phyloP scores from a whole-genome alignment of 2,888 invertebrate species.

The Callinectes sapidus region DNA sequence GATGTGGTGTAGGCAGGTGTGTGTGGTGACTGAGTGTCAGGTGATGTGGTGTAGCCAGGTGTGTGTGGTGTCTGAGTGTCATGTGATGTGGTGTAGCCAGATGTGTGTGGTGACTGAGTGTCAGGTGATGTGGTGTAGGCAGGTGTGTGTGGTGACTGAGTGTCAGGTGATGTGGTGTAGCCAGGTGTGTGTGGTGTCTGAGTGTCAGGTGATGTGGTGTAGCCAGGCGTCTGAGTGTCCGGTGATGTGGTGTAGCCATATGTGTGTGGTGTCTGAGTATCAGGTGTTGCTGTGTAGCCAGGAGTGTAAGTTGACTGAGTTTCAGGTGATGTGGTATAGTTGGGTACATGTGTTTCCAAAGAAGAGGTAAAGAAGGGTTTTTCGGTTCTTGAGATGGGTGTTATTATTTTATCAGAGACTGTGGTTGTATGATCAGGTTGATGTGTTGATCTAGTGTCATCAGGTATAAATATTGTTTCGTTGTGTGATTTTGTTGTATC shows the following conservation, averaged over 20 bases:
- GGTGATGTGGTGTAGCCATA: neutral
- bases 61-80: neutral
- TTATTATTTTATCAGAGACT: neutral
- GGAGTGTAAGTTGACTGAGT: neutral
- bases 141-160: neutral
- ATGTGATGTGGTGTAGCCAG: neutral
- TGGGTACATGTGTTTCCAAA: neutral
- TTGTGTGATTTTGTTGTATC: neutral
- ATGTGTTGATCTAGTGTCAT: neutral
- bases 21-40: neutral
- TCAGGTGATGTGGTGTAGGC: neutral
- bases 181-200: neutral
- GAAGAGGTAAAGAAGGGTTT: neutral
- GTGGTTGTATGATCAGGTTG: neutral
- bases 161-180: neutral
- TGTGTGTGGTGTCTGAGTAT: neutral
- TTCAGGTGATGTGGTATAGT: neutral
- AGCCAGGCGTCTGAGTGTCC: neutral
- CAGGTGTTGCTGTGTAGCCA: neutral
- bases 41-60: neutral
- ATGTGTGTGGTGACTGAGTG: neutral
- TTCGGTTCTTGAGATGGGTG: neutral
- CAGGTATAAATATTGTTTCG: neutral
- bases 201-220: neutral
- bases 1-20: neutral